These are phyloP conservation scores for Exocentrus adspersus DNA, from an alignment of 2,888 invertebrate genomes.

Conservation along the genomic window DNA sequence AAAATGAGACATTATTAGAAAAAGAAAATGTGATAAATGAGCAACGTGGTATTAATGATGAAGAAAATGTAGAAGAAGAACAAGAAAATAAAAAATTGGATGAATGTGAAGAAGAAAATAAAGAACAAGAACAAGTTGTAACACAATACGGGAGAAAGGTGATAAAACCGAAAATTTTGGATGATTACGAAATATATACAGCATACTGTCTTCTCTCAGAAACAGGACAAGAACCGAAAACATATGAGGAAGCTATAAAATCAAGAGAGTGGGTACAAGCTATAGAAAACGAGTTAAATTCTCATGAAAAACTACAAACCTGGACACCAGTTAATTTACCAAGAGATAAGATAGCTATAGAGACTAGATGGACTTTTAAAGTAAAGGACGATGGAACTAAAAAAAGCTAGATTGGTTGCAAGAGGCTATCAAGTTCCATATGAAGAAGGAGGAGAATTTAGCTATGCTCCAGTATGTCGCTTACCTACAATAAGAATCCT, in stretches of 20 bases:
- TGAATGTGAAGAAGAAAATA: not conserved
- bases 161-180: not conserved
- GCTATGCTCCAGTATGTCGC: conserved; percentile 26
- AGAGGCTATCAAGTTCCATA: conserved; percentile 40
- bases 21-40: too few species aligned
- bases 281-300: not conserved
- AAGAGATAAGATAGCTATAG: not conserved
- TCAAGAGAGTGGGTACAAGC: not conserved
- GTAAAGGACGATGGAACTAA: conserved; percentile 32
- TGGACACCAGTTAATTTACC: not conserved
- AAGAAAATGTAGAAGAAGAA: too few species aligned
- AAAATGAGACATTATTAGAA: too few species aligned
- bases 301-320: not conserved
- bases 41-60: too few species aligned
- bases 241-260: not conserved
- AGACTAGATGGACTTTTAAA: not conserved
- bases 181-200: conserved; percentile 2
- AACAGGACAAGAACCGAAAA: not conserved
- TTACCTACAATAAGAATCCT: conserved; percentile 30
- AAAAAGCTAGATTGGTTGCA: conserved; percentile 44
- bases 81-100: too few species aligned
- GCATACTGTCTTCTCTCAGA: not conserved
- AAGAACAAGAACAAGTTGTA: not conserved
- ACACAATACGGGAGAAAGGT: not conserved
- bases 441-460: not conserved